Conservation (phyloP, 2,888 invertebrate species). For the Apantesis nais region DNA sequence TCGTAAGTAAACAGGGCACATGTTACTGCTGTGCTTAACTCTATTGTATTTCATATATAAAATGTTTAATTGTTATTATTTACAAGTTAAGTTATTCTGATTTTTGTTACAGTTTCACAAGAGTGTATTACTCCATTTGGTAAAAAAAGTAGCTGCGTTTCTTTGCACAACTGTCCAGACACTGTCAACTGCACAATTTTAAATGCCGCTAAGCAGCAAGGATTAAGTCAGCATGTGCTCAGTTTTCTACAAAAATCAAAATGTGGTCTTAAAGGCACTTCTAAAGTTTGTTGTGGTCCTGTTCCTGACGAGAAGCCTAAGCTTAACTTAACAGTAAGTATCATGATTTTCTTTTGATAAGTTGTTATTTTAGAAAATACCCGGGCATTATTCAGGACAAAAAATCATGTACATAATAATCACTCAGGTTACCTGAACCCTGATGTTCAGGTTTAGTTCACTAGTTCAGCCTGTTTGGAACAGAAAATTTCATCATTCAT, state of each 20-base stretch:
- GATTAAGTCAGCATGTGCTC: slow-evolving; percentile 64
- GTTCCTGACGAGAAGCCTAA: slow-evolving; percentile 43
- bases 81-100: not conserved
- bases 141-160: slow-evolving; percentile 72
- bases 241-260: slow-evolving; percentile 80
- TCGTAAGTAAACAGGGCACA: not conserved
- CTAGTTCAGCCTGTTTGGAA: not conserved
- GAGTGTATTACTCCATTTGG: slow-evolving; percentile 77
- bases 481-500: not conserved
- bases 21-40: not conserved
- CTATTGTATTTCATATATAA: not conserved
- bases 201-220: slow-evolving; percentile 66
- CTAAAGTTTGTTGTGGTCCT: slow-evolving; percentile 84
- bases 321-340: slow-evolving; percentile 28
- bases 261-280: slow-evolving; percentile 82
- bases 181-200: too few species aligned
- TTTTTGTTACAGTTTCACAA: slow-evolving; percentile 56
- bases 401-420: too few species aligned
- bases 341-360: not conserved
- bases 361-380: not conserved
- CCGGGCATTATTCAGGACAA: not conserved
- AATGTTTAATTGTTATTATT: not conserved
- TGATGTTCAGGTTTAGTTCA: not conserved
- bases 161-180: slow-evolving; percentile 76
- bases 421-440: not conserved